Evolutionary conservation across 2,797 vertebrate species (phyloP).

Genomic region (Dryobates pubescens): DNA sequence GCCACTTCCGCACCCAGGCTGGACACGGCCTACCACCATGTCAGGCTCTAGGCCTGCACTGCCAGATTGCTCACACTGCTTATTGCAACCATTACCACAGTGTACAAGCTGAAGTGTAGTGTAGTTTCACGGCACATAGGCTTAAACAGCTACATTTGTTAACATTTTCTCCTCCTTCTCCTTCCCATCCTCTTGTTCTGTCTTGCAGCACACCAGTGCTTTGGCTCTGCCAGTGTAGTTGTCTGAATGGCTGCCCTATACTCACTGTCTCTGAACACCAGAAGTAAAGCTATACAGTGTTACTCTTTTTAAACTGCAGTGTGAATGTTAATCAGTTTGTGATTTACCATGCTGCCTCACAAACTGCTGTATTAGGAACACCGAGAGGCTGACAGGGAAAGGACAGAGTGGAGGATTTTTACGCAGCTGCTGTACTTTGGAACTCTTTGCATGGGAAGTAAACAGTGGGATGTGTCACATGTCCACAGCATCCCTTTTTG

Average conservation of each 20-base stretch:
- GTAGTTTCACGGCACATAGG: background rate
- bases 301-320: background rate
- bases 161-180: background rate
- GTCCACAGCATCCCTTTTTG: background rate
- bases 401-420: background rate
- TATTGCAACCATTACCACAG: too few species aligned
- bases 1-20: too few species aligned
- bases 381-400: background rate
- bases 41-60: too few species aligned
- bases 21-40: too few species aligned
- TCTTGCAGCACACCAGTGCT: background rate
- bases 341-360: background rate
- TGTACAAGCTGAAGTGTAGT: background rate
- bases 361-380: background rate
- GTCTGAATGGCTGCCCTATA: background rate
- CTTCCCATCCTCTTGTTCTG: background rate
- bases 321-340: background rate
- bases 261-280: background rate
- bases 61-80: too few species aligned
- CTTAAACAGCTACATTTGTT: background rate
- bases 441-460: background rate
- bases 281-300: background rate
- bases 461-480: background rate
- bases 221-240: background rate
- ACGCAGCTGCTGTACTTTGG: background rate